Percentiles rank a stretch among this genome's conserved stretches.
Conservation (phyloP, 2,113 vertebrate species). For the Rutilus rutilus region DNA sequence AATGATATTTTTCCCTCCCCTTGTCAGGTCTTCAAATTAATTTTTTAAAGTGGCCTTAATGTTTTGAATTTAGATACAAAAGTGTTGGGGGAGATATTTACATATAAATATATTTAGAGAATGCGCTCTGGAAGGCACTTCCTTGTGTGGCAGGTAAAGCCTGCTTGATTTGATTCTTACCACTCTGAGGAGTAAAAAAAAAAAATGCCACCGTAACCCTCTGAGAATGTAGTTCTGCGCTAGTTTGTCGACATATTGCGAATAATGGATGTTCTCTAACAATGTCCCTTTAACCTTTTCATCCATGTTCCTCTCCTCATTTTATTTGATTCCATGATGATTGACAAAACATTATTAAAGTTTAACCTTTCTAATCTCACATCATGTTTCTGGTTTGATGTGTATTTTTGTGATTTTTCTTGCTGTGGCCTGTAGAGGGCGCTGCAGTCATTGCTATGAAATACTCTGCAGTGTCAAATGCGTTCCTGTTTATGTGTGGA, state of each 20-base stretch:
- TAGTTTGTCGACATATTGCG: slow-evolving; percentile 76
- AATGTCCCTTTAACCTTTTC: slow-evolving; percentile 55
- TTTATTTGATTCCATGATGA: slow-evolving; percentile 58
- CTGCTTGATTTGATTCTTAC: slow-evolving; percentile 76
- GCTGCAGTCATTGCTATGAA: background rate
- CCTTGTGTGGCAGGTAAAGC: slow-evolving; percentile 73
- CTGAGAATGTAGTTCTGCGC: slow-evolving; percentile 76
- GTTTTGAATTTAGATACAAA: slow-evolving; percentile 57
- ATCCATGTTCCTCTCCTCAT: slow-evolving; percentile 42
- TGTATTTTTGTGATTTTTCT: slow-evolving; percentile 3
- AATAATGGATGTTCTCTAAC: slow-evolving; percentile 58
- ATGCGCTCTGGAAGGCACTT: slow-evolving; percentile 73
- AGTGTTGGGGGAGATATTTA: slow-evolving; percentile 35
- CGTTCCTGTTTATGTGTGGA: background rate
- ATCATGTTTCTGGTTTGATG: slow-evolving; percentile 6
- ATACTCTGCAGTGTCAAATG: background rate
- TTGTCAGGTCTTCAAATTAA: slow-evolving; percentile 79
- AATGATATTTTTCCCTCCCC: slow-evolving; percentile 44
- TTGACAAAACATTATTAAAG: slow-evolving; percentile 65
- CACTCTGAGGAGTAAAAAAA: slow-evolving; percentile 65
- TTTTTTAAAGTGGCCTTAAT: slow-evolving; percentile 98
- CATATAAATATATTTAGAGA: slow-evolving; percentile 55
- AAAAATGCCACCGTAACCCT: slow-evolving; percentile 52
- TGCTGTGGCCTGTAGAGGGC: background rate
- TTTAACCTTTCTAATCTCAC: slow-evolving; percentile 41